Evolutionary conservation across 2,797 vertebrate species (phyloP).

Genomic region (Sternarchorhynchus goeldii): DNA sequence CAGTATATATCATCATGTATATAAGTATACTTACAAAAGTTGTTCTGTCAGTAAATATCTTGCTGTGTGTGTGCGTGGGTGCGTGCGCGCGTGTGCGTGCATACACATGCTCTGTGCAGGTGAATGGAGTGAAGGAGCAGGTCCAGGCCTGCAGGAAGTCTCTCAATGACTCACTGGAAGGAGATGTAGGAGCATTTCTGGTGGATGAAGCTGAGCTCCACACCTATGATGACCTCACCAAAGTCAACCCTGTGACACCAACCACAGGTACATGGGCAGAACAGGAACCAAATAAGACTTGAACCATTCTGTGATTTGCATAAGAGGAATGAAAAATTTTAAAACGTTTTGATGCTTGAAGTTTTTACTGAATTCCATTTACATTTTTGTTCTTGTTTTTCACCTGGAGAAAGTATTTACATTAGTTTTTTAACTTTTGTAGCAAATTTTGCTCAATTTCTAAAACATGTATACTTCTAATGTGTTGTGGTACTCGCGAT

Average conservation of each 20-base stretch:
- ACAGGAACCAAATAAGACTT: not conserved
- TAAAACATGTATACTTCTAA: too few relatives aligned
- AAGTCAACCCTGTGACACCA: conserved; percentile 93
- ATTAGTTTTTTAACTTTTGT: too few relatives aligned
- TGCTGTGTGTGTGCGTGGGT: not conserved
- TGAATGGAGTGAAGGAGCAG: conserved; percentile 66
- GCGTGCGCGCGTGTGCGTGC: conserved; percentile 1
- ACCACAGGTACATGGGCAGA: conserved; percentile 77
- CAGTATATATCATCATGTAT: too few relatives aligned
- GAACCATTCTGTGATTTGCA: not conserved
- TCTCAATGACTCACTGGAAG: conserved; percentile 74
- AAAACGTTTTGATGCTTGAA: not conserved
- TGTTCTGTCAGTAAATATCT: too few relatives aligned
- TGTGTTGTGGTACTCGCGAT: too few relatives aligned
- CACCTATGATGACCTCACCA: conserved; percentile 92
- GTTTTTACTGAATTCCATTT: too few relatives aligned
- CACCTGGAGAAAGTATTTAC: too few relatives aligned
- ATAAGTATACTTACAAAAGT: too few relatives aligned
- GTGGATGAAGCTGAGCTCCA: conserved; percentile 80
- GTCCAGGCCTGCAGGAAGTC: conserved; percentile 45
- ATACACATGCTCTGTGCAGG: conserved; percentile 63
- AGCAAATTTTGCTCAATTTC: too few relatives aligned
- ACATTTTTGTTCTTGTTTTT: too few relatives aligned
- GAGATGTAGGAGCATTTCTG: conserved; percentile 84
- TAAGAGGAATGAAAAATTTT: not conserved